A percentile compares a stretch with the other conserved stretches of the same genome.
phyloP scores from a whole-genome alignment of 1,140 invertebrate species.

The Danaus plexippus region DNA sequence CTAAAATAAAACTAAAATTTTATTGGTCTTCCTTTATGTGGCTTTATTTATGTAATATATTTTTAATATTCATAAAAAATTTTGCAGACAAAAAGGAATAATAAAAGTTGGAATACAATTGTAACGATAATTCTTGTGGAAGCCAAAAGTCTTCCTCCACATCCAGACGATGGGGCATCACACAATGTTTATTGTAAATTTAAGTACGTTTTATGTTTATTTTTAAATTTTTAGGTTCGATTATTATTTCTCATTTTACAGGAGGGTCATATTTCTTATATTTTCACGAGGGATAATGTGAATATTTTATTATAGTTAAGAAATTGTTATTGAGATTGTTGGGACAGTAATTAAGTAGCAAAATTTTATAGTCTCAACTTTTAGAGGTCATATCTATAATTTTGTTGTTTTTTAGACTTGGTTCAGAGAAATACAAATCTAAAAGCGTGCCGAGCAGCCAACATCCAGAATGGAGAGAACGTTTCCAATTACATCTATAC shows the following conservation, averaged over 20 bases:
- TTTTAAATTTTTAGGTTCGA: background rate
- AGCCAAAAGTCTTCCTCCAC: conserved; percentile 87
- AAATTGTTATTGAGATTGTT: no score
- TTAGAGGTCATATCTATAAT: background rate
- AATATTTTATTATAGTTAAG: no score
- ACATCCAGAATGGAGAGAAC: conserved; percentile 50
- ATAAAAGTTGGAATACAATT: conserved; percentile 73
- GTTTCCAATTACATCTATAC: conserved; percentile 39
- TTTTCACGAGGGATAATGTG: no score
- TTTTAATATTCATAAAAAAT: no score
- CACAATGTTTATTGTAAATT: conserved; percentile 96
- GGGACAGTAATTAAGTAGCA: no score
- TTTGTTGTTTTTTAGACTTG: conserved; percentile 34
- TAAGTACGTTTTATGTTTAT: conserved; percentile 72
- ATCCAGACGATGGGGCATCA: conserved; percentile 84
- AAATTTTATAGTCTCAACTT: no score
- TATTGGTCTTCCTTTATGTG: no score
- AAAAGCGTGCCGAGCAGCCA: conserved; percentile 36
- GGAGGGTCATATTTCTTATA: background rate
- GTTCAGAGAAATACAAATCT: conserved; percentile 43
- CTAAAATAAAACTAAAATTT: no score
- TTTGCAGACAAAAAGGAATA: conserved; percentile 16
- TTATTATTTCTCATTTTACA: no score
- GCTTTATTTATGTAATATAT: no score
- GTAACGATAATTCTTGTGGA: conserved; percentile 95